Evolutionary conservation across 2,888 invertebrate genomes (phyloP), one percentile per base, ranked within the genome.

Genomic region (Meteorus colon): DNA sequence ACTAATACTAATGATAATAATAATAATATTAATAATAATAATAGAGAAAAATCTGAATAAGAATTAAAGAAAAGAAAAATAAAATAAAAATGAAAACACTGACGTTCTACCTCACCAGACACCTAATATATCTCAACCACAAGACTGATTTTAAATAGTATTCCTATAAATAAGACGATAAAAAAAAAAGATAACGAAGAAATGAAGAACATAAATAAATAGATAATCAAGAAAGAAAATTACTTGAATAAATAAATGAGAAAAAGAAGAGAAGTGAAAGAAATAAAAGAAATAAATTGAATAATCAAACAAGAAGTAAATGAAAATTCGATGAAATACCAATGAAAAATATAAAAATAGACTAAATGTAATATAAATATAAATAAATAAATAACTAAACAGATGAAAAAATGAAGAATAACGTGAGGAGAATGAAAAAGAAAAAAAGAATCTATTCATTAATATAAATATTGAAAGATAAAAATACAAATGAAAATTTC

Each of bases 111-210:
- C 89, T 89, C 89, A 89, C 89, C 87, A 85, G 81, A 87, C 88
- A 88, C 86, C 84, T 87, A 86, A 88, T 87, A 89, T 89, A 89
- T 89, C 87, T 89, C 86, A 88, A 89, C 85, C 89, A 85, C 89
- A 89, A 89, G 89, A 89, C 89, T 89, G 89, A 89, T 89, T 88
- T 89, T 88, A 86, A 85, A 88, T 89, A 87, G 87, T 88, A 89
- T 88, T 89, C 86, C 88, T 88, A 89, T 86, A 85, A 81, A 76
- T 86, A 81, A 84, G 80, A 41, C 80, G 78, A 75, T 73, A 80
- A 74, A 76, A 75, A 79, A 82, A 79, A 81, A 77, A 29, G n/a
- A n/a, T n/a, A n/a, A 24, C 24, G 24, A 24, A 77, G 78, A 83
- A 81, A 72, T 66, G 69, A 77, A 76, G 75, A 73, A 73, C 75